Base-by-base conservation (phyloP, 2,797 vertebrate species). In the Echiichthys vipera region DNA sequence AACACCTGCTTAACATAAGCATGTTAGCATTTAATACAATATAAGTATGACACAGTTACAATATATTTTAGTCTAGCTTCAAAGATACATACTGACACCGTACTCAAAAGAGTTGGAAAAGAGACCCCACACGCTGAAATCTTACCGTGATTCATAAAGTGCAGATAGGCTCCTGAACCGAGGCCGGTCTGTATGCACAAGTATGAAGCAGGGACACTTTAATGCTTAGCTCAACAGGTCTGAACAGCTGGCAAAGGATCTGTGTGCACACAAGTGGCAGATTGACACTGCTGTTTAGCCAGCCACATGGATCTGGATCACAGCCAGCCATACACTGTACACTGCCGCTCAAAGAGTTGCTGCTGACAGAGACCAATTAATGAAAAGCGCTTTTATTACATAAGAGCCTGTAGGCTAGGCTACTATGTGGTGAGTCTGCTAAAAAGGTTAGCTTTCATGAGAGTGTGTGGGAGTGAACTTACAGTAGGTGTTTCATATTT, bases 161-260 rank as follows among this genome's bases (percentile, higher is more conserved):
- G n/a, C n/a, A n/a, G n/a, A n/a, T n/a, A n/a, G n/a, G n/a, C n/a
- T n/a, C n/a, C n/a, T n/a, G n/a, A n/a, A n/a, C n/a, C n/a, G n/a
- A n/a, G n/a, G n/a, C n/a, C n/a, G n/a, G n/a, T n/a, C n/a, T n/a
- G n/a, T n/a, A 24, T 54, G 40, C n/a, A 43, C 43, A 11, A 30
- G 45, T 6, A 20, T 29, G 36, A 30, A 58, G 20, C 46, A 54
- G 13, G 32, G n/a, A n/a, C 20, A 27, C 8, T 55, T 61, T 2
- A 61, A 13, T 25, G 15, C n/a, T 20, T 17, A 17, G 27, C 43
- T 73, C 68, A 76, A 72, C 67, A 68, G 71, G 51, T 71, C 34
- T 42, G 22, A 71, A 29, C 64, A 69, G 47, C 15, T 63, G 25
- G 11, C 13, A 34, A 37, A 63, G 29, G 50, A 36, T 36, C 49